Base-by-base conservation (phyloP, 2,888 invertebrate genomes). In the Cephus sareptanus region DNA sequence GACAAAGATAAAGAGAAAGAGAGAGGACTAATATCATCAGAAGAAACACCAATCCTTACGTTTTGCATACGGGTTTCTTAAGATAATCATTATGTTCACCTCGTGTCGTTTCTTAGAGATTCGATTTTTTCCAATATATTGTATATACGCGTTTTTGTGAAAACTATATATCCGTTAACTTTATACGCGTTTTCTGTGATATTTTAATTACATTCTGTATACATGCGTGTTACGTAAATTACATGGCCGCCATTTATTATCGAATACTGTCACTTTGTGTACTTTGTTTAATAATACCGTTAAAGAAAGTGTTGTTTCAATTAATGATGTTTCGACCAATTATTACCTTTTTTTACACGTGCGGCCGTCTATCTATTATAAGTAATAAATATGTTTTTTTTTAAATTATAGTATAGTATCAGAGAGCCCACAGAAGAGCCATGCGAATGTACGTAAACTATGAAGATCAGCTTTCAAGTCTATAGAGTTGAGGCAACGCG, bases 181-280 rank as follows among this genome's bases (percentile, higher is more conserved):
- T 83, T 83, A 83, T 76, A 75, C 82, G 83, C 84, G 83, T 84
- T 83, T 84, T 85, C 85, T 85, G 85, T 85, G 85, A 85, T 85
- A 85, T 81, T 82, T 84, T 85, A 80, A 83, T 85, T 84, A 84
- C 82, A 82, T 81, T 81, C 80, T 84, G 79, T 81, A 83, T 79
- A 73, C 79, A 83, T 82, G 77, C 56, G 79, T 82, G 77, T 82
- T 78, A 83, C 76, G 77, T 78, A 81, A 77, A 78, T 33, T 35
- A 73, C 73, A 73, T 68, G 78, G 70, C 79, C 78, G 75, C 78
- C 68, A 78, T 79, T 76, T 76, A 76, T 80, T 78, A 77, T 73
- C n/a, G 15, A 75, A 76, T 83, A 69, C 76, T 80, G 75, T 77
- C 35, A 74, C 68, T 71, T 78, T 75, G 34, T 75, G 76, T 80